Percentiles rank a stretch among this genome's conserved stretches.
phyloP scores from a whole-genome alignment of 2,888 invertebrate species.

The Mythimna loreyi region DNA sequence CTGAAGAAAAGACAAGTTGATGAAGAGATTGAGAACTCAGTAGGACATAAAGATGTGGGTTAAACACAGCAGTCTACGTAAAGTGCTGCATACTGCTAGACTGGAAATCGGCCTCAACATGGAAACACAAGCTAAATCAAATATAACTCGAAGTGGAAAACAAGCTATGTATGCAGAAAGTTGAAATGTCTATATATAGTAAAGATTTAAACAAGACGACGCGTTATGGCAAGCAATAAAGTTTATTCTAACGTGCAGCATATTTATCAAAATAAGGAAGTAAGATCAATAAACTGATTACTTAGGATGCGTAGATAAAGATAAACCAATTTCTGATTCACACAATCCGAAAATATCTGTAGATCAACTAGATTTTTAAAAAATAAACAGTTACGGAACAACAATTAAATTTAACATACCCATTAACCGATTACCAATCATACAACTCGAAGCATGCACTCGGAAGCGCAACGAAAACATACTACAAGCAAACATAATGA shows the following conservation, averaged over 20 bases:
- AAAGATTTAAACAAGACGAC: background rate
- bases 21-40: background rate
- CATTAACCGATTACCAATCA: constrained; percentile 30
- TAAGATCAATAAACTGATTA: background rate
- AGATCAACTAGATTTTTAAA: background rate
- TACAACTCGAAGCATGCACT: constrained; percentile 9
- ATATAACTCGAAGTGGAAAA: background rate
- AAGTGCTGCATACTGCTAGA: background rate
- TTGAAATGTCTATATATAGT: background rate
- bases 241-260: too few relatives aligned
- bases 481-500: constrained; percentile 45
- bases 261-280: too few relatives aligned
- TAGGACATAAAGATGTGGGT: background rate
- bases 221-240: background rate
- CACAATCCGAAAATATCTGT: background rate
- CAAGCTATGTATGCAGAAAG: background rate
- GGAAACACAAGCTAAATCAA: background rate
- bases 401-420: constrained; percentile 9
- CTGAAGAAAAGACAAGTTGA: background rate
- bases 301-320: background rate
- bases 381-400: constrained; percentile 32
- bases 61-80: background rate
- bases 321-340: background rate
- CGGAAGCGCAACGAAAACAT: constrained; percentile 30
- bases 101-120: background rate